Conservation (phyloP, 1,140 invertebrate species). For the Kradibia gibbosae region DNA sequence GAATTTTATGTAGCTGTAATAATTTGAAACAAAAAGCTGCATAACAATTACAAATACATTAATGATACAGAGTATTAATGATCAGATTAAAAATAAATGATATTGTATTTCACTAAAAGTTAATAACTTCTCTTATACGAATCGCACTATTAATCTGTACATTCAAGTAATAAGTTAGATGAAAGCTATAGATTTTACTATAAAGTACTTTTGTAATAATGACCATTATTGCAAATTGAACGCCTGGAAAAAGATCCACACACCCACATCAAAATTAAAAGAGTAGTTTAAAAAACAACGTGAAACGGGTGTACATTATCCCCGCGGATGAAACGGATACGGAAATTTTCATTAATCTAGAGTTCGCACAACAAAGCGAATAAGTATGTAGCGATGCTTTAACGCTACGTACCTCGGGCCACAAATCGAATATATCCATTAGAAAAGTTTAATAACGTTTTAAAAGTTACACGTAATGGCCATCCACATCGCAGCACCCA, state of each 20-base stretch:
- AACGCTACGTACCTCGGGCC: neutral
- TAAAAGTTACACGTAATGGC: slow-evolving; percentile 28
- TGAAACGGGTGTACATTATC: neutral
- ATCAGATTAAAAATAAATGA: too few species aligned
- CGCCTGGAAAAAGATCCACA: neutral
- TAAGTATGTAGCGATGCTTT: neutral
- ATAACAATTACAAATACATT: too few species aligned
- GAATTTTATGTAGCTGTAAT: neutral
- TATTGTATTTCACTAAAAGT: too few species aligned
- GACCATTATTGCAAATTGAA: neutral
- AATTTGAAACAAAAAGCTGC: too few species aligned
- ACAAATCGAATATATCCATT: neutral
- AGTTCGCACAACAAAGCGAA: neutral
- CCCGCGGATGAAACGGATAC: neutral
- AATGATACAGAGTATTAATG: too few species aligned
- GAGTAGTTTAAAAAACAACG: neutral
- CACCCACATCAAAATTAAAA: neutral
- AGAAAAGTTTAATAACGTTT: slow-evolving; percentile 39
- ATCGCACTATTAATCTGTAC: too few species aligned
- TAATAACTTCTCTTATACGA: neutral
- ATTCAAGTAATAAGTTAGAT: too few species aligned
- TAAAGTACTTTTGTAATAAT: neutral
- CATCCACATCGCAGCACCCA: slow-evolving; percentile 14
- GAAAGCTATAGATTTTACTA: neutral
- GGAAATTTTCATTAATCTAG: neutral